Evolutionary conservation across 2,113 vertebrate species (phyloP).

Genomic region (Calcarius ornatus): DNA sequence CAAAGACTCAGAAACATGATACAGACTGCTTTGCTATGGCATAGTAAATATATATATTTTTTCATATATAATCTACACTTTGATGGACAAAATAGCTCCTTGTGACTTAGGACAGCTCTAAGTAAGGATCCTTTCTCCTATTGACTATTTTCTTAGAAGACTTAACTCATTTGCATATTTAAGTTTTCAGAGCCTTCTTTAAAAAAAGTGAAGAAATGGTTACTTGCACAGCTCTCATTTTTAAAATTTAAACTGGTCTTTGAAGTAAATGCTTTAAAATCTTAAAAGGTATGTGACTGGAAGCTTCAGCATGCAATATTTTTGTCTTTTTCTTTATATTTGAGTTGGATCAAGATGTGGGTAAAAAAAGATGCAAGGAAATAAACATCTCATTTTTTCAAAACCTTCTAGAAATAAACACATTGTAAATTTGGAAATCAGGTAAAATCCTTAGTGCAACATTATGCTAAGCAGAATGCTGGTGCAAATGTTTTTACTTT

Average conservation of each 20-base stretch:
- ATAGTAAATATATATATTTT: neutral
- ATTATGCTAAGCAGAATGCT: neutral
- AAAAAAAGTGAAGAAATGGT: neutral
- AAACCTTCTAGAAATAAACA: neutral
- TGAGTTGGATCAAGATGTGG: neutral
- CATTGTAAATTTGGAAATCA: neutral
- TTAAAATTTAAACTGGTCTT: neutral
- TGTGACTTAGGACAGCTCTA: neutral
- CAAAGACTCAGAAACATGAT: neutral
- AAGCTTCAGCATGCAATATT: neutral
- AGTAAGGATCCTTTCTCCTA: neutral
- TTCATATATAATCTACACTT: neutral
- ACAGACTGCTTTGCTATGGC: neutral
- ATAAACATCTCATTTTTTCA: neutral
- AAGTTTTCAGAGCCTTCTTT: neutral
- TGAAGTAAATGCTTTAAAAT: neutral
- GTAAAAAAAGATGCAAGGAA: neutral
- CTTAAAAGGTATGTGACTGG: neutral
- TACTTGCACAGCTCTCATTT: neutral
- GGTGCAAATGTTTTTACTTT: neutral
- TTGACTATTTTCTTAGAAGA: neutral
- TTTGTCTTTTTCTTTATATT: neutral
- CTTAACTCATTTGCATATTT: neutral
- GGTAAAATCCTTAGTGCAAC: neutral
- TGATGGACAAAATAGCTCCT: neutral